Evolutionary conservation across 1,140 invertebrate genomes (phyloP), one percentile per base, ranked within the genome.

Genomic region (Wiebesia pumilae): DNA sequence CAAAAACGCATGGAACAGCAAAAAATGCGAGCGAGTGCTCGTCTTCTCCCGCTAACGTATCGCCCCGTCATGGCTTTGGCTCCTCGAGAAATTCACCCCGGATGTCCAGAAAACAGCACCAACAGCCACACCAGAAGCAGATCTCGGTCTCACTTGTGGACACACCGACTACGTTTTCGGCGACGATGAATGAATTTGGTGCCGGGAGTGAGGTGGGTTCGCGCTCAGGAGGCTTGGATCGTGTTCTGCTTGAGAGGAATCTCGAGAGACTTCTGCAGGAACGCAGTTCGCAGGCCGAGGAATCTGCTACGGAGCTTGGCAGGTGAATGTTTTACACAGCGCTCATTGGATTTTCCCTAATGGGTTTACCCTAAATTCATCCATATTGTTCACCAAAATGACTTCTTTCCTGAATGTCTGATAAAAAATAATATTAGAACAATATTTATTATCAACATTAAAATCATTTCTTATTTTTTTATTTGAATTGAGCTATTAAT

Each of bases 211-310:
- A 77, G 14, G 89, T 84, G 43, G 90, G 91, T 4, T 92, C 93
- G n/a, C 91, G 91, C 81, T 90, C 90, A 86, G 93, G 88, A 79
- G 95, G 94, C 38, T 91, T 95, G 78, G 95, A 96, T 88, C 93
- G 95, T 82, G 94, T 96, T 21, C 91, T 96, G 12, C 91, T 95
- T 0, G 95, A 96, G 88, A 92, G 95, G 85, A 95, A 96, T 89
- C 92, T 95, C 47, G 95, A 95, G 88, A 92, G 94, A 88, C 90
- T 95, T 24, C 90, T 95, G 33, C 93, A 95, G 81, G 91, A 93
- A 89, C 88, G 91, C 81, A 89, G 89, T 88, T 85, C 90, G n/a
- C 90, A 92, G 75, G 83, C 89, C 10, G 92, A 93, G 30, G 91
- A 93, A 86, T 89, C 89, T 9, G 86, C 89, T 30, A 89, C 47